These are phyloP conservation scores for Rapana venosa DNA, from an alignment of 2,888 invertebrate genomes.

Conservation along the genomic window DNA sequence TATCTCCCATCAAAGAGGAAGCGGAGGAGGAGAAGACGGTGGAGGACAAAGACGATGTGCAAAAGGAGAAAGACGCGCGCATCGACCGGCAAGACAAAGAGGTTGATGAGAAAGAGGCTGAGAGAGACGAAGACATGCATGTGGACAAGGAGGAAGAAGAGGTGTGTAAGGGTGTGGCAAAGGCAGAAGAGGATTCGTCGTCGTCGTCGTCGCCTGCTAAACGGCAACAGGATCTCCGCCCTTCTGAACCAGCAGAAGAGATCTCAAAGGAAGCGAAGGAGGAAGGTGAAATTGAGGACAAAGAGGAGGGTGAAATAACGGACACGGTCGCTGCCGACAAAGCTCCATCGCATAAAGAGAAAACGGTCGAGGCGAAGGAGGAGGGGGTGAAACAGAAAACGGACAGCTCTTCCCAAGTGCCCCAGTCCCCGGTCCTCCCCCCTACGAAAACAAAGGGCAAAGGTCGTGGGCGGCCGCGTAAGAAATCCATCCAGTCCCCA, in stretches of 20 bases:
- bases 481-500: constrained; percentile 37
- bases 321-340: constrained; percentile 21
- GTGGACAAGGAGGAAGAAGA: no score
- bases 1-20: constrained; percentile 52
- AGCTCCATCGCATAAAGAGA: not conserved
- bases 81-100: constrained; percentile 47
- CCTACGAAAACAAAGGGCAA: constrained; percentile 15
- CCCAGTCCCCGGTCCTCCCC: constrained; percentile 52
- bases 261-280: constrained; percentile 18
- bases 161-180: no score
- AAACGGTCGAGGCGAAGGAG: constrained; percentile 53
- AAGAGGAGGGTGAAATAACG: not conserved
- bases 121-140: constrained; percentile 1
- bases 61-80: constrained; percentile 36
- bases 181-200: constrained; percentile 25
- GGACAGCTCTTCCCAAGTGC: constrained; percentile 50
- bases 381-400: constrained; percentile 49
- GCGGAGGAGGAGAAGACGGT: constrained; percentile 33
- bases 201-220: constrained; percentile 5
- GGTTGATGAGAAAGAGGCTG: constrained; percentile 48
- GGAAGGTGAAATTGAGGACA: constrained; percentile 40
- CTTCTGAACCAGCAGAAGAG: constrained; percentile 25
- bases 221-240: constrained; percentile 19
- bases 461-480: constrained; percentile 4
- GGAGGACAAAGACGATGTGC: constrained; percentile 32